phyloP scores from a whole-genome alignment of 2,888 invertebrate genomes.

The Cataglyphis altisquamis region DNA sequence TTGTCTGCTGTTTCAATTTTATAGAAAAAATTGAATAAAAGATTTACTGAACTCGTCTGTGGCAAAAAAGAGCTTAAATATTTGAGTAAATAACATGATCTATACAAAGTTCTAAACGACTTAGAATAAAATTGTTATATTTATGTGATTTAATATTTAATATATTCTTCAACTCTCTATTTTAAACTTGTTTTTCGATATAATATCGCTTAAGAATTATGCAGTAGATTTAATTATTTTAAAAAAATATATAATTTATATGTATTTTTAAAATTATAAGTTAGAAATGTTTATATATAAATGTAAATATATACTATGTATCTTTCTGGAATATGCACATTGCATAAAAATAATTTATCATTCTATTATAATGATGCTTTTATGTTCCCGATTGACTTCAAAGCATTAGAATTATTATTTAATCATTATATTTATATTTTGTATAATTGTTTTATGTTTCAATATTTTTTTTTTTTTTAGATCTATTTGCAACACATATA shows the following conservation, averaged over 20 bases:
- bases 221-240: background rate
- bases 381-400: background rate
- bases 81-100: background rate
- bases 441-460: background rate
- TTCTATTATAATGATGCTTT: background rate
- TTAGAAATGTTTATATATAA: background rate
- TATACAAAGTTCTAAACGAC: background rate
- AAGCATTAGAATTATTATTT: background rate
- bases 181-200: background rate
- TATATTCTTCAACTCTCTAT: background rate
- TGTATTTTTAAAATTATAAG: background rate
- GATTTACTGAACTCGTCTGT: background rate
- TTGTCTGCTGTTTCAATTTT: background rate
- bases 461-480: background rate
- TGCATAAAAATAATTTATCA: background rate
- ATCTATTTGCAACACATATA: background rate
- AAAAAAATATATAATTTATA: background rate
- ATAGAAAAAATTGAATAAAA: constrained; percentile 15
- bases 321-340: background rate
- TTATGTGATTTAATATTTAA: constrained; percentile 1
- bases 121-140: background rate
- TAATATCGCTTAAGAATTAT: background rate
- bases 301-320: background rate
- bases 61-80: background rate
- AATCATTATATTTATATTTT: background rate